These are phyloP conservation scores for Amblyteles armatorius DNA, from an alignment of 2,888 invertebrate genomes.

Conservation along the genomic window DNA sequence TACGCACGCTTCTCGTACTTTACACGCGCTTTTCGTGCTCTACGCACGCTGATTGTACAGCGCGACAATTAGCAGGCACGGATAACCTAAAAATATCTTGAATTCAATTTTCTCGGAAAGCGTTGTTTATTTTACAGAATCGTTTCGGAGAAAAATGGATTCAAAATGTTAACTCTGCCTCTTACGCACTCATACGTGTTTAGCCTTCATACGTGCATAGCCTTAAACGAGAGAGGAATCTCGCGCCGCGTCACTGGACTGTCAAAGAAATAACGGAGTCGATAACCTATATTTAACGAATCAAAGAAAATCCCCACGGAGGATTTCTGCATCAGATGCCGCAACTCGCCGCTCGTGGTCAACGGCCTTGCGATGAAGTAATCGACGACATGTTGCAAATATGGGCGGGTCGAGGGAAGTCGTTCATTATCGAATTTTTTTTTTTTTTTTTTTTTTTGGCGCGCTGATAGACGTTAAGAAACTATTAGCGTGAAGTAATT, in stretches of 20 bases:
- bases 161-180: too few relatives aligned
- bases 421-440: not conserved
- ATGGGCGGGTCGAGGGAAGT: not conserved
- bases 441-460: not conserved
- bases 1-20: too few relatives aligned
- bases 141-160: too few relatives aligned
- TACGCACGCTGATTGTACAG: too few relatives aligned
- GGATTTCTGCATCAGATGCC: slow-evolving; percentile 24
- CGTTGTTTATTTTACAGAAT: not conserved
- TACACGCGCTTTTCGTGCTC: too few relatives aligned
- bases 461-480: not conserved
- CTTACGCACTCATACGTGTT: too few relatives aligned
- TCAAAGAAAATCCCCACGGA: slow-evolving; percentile 4
- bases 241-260: not conserved
- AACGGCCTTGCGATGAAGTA: slow-evolving; percentile 36
- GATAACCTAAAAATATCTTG: too few relatives aligned
- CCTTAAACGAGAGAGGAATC: not conserved
- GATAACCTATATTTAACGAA: slow-evolving; percentile 13
- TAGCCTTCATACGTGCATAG: too few relatives aligned
- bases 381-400: slow-evolving; percentile 1
- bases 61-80: too few relatives aligned
- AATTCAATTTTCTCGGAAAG: not conserved
- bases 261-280: not conserved
- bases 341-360: not conserved
- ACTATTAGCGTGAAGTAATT: not conserved